Percentiles rank a stretch among this genome's conserved stretches.
Conservation (phyloP, 2,888 invertebrate genomes). For the Zygaena filipendulae region DNA sequence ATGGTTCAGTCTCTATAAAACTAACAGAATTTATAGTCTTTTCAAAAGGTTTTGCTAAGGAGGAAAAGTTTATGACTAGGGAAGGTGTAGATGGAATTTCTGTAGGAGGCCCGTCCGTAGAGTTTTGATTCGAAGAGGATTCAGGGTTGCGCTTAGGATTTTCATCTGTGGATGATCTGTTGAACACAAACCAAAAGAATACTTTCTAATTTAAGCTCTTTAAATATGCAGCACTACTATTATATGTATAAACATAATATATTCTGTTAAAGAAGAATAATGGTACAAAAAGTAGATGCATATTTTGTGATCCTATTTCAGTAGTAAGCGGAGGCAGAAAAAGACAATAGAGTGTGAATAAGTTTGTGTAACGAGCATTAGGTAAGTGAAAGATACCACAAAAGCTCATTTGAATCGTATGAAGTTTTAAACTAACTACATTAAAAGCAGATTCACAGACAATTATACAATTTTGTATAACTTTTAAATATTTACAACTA, state of each 20-base stretch:
- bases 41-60: slow-evolving; percentile 61
- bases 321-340: slow-evolving; percentile 16
- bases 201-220: slow-evolving; percentile 54
- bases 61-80: slow-evolving; percentile 46
- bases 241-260: slow-evolving; percentile 26
- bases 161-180: slow-evolving; percentile 68
- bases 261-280: too few relatives aligned
- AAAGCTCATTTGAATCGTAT: slow-evolving; percentile 29
- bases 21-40: slow-evolving; percentile 52
- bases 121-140: slow-evolving; percentile 51
- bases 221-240: slow-evolving; percentile 20
- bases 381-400: slow-evolving; percentile 56
- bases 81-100: slow-evolving; percentile 32
- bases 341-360: slow-evolving; percentile 2
- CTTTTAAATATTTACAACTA: too few relatives aligned
- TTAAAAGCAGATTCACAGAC: slow-evolving; percentile 18
- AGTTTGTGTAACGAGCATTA: slow-evolving; percentile 4
- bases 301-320: too few relatives aligned
- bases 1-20: slow-evolving; percentile 38
- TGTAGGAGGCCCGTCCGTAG: slow-evolving; percentile 37
- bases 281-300: too few relatives aligned
- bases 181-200: slow-evolving; percentile 65
- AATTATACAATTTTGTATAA: too few relatives aligned
- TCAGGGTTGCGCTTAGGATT: slow-evolving; percentile 43
- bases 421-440: slow-evolving; percentile 6